Evolutionary conservation across 2,113 vertebrate genomes (phyloP).

Genomic region (Alouatta palliata): DNA sequence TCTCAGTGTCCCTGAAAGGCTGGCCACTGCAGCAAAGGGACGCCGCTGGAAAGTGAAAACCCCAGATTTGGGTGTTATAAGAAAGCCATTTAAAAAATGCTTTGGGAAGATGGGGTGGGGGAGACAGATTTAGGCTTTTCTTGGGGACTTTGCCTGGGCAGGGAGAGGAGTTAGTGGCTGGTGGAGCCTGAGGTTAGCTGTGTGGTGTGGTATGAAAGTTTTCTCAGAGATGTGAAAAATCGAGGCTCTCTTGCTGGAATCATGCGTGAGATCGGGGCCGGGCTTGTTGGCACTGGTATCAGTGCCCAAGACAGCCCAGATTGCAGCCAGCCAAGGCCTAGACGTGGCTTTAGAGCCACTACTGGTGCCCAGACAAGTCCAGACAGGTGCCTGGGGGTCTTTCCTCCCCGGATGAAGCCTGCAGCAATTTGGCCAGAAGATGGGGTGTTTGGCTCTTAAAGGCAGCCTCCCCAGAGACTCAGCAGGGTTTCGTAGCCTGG

Average conservation of each 20-base stretch:
- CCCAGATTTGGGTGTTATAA: background rate
- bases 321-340: background rate
- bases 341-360: background rate
- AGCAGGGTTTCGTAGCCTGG: background rate
- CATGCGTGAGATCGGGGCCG: background rate
- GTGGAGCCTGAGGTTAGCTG: background rate
- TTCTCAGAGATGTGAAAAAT: constrained; percentile 25
- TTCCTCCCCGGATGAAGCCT: background rate
- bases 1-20: background rate
- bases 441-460: background rate
- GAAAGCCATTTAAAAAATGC: background rate
- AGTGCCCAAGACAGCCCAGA: constrained; percentile 20
- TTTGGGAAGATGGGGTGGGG: background rate
- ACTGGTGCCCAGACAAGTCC: background rate
- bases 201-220: background rate
- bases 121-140: background rate
- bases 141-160: background rate
- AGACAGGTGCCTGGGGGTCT: background rate
- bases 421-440: background rate
- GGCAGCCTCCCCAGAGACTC: background rate
- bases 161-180: background rate
- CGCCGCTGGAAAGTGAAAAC: background rate
- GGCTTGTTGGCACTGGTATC: constrained; percentile 33
- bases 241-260: background rate
- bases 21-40: background rate